Percentiles rank a stretch among this genome's conserved stretches.
Conservation (phyloP, 2,797 vertebrate species). For the Octomys mimax region DNA sequence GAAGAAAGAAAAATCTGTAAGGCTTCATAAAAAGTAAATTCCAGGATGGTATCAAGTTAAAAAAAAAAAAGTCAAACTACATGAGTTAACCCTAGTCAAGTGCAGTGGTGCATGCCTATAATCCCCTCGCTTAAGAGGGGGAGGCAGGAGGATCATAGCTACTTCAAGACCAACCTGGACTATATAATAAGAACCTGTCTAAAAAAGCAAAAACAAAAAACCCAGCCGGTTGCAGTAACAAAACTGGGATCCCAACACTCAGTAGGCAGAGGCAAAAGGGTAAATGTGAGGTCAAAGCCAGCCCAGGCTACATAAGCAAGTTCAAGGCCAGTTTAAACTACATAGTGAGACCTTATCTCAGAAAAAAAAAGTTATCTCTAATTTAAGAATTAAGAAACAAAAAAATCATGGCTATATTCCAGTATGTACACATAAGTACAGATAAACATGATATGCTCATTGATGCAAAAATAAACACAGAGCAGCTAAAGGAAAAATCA, state of each 20-base stretch:
- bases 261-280: neutral
- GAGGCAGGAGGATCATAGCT: neutral
- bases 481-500: neutral
- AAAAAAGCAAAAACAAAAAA: neutral
- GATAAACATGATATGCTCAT: neutral
- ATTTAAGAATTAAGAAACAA: neutral
- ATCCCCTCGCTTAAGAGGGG: neutral
- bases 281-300: neutral
- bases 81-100: neutral
- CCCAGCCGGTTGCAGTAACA: neutral
- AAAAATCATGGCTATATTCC: neutral
- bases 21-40: neutral
- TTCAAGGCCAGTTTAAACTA: neutral
- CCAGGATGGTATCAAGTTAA: neutral
- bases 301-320: neutral
- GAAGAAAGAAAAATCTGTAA: conserved; percentile 8
- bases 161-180: neutral
- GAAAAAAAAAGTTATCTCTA: neutral
- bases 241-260: neutral
- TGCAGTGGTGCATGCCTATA: no score
- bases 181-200: neutral
- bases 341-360: neutral
- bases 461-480: conserved; percentile 7
- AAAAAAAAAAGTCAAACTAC: neutral
- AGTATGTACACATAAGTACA: neutral